Base-by-base conservation (phyloP, 2,888 invertebrate species). In the Spodoptera littoralis region DNA sequence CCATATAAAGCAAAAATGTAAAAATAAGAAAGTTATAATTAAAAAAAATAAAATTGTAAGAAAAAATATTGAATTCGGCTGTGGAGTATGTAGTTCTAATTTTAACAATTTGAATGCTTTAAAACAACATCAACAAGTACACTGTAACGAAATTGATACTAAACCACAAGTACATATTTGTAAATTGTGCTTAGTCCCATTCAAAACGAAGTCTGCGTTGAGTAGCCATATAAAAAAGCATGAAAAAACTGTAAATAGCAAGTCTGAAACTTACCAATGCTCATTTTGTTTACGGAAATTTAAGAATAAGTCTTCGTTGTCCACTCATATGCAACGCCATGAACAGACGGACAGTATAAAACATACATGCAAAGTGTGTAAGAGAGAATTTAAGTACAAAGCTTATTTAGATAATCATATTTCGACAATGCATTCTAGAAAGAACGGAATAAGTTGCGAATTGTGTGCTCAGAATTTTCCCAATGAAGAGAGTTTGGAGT, bases 401-500 rank as follows among this genome's bases (percentile, higher is more conserved):
- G 94, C 95, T 0, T 95, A 94, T 69, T 85, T 96, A 51, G 92
- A 95, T 8, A 95, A 95, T 11, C 96, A 96, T 66, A 88, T 95
- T 56, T 44, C 92, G 70, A 80, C 94, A 13, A 83, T 90, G 45
- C 95, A 95, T 60, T 93, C 95, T 22, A 90, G 90, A 27, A 90
- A 91, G 51, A 94, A 91, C 48, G 94, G 92, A 0, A 92, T 89
- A 41, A 85, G 86, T 11, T 96, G 96, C 63, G 85, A 91, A 0
- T 79, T 90, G n/a, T 96, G 96, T 54, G 64, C 84, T 0, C 83
- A 91, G 59, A 85, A 83, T 3, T 96, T 93, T 59, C 80, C 89
- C 0, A 89, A 88, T 0, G 88, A 93, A 70, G 91, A 93, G 6
- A 88, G 88, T 30, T 83, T 96, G 9, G 88, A 93, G 42, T 75